Conservation (phyloP, 2,797 vertebrate species). For the Odontamblyopus rebecca region DNA sequence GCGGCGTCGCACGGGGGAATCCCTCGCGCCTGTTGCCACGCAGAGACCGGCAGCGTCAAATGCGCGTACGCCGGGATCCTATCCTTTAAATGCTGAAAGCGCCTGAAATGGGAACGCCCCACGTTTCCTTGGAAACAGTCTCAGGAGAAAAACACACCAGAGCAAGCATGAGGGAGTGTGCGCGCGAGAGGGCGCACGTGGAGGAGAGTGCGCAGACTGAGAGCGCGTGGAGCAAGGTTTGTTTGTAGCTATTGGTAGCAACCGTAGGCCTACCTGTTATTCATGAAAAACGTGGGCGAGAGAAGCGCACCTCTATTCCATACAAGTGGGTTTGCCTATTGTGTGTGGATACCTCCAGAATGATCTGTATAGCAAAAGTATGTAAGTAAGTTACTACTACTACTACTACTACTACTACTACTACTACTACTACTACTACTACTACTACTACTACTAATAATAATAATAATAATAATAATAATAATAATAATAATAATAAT, state of each 20-base stretch:
- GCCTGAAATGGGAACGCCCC: constrained; percentile 70
- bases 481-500: no score
- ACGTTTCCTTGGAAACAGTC: constrained; percentile 66
- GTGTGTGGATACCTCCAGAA: not conserved
- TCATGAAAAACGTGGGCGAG: constrained; percentile 45
- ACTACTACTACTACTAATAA: no score
- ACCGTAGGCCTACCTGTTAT: constrained; percentile 49
- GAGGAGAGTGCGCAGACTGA: constrained; percentile 8
- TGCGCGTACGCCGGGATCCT: constrained; percentile 62
- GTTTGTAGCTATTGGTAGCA: constrained; percentile 74
- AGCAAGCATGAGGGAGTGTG: constrained; percentile 29
- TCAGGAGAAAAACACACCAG: constrained; percentile 62
- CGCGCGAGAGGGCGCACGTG: constrained; percentile 33
- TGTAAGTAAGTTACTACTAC: no score
- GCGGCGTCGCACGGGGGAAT: constrained; percentile 66
- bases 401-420: no score
- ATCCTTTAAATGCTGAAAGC: constrained; percentile 76
- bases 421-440: no score
- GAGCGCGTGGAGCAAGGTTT: constrained; percentile 57
- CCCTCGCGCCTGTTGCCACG: constrained; percentile 68
- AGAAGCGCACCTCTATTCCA: constrained; percentile 17
- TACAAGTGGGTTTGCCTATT: not conserved
- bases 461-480: no score
- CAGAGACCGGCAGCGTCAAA: constrained; percentile 73
- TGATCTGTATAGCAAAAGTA: not conserved